These are phyloP conservation scores for Porites lobata DNA, from an alignment of 92 coral and sea anemone genomes.

Conservation along the genomic window DNA sequence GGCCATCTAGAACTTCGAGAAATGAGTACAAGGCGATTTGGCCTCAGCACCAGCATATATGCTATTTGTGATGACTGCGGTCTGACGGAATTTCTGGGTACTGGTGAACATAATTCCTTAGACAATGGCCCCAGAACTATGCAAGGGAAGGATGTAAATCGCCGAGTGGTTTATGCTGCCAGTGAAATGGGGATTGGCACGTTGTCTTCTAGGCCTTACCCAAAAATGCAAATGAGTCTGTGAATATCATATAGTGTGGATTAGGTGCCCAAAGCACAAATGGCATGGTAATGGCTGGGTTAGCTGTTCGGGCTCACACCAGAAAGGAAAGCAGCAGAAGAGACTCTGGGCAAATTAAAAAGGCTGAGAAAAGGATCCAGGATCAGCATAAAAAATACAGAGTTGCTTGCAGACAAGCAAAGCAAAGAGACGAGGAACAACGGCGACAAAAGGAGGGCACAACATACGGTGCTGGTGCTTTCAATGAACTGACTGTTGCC, in stretches of 20 bases:
- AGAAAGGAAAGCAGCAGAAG: conserved; percentile 39
- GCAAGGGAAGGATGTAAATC: not conserved
- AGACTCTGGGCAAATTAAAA: conserved; percentile 32
- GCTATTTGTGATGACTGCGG: conserved; percentile 25
- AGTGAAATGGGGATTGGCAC: not conserved
- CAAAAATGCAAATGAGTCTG: conserved; percentile 37
- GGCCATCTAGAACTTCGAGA: too few relatives aligned
- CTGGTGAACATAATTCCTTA: not conserved
- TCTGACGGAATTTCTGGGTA: conserved; percentile 1
- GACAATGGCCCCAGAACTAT: conserved; percentile 4
- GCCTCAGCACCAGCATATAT: too few relatives aligned
- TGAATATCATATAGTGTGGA: conserved; percentile 34
- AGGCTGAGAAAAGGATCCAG: conserved; percentile 35
- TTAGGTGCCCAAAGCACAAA: conserved; percentile 29
- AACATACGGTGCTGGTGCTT: conserved; percentile 46
- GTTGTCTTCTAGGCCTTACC: conserved; percentile 27
- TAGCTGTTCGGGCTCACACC: conserved; percentile 47
- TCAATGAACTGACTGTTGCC: conserved; percentile 23
- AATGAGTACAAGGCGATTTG: too few relatives aligned
- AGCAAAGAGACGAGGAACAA: conserved; percentile 49
- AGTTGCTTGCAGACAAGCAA: conserved; percentile 45
- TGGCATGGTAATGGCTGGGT: conserved; percentile 35
- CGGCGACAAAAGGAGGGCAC: conserved; percentile 21
- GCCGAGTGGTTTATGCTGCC: too few relatives aligned
- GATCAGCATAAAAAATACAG: conserved; percentile 39